Conservation (phyloP, 2,113 vertebrate genomes). For the Lagopus leucura region DNA sequence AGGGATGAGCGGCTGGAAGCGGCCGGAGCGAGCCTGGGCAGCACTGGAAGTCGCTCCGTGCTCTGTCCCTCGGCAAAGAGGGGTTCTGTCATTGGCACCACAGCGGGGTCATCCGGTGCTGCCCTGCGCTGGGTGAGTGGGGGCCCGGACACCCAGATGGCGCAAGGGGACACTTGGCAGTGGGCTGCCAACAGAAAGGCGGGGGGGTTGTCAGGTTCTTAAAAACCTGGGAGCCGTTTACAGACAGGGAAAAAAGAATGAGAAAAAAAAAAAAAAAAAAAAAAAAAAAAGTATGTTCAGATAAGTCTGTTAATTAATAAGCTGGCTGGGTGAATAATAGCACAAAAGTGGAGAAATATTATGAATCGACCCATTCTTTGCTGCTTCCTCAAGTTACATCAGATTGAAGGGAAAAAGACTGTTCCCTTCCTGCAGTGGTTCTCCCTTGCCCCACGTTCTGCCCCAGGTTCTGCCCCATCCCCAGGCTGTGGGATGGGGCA, state of each 20-base stretch:
- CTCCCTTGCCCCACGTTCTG: not conserved
- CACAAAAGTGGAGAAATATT: not conserved
- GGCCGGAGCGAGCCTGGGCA: not conserved
- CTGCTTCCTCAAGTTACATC: not conserved
- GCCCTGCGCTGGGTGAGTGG: not conserved
- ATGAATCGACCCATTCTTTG: not conserved
- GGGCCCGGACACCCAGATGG: not conserved
- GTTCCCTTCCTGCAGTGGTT: accelerated
- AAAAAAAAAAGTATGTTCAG: not conserved
- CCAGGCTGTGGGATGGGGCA: not conserved
- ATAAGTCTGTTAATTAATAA: not conserved
- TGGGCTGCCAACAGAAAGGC: accelerated
- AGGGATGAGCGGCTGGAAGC: not conserved
- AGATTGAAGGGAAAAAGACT: not conserved
- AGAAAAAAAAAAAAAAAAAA: not conserved
- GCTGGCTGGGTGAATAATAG: not conserved
- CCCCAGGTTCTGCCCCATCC: not conserved
- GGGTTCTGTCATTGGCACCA: not conserved
- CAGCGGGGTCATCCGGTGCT: not conserved
- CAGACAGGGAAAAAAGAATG: not conserved
- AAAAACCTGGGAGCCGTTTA: not conserved
- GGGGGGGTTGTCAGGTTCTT: not conserved
- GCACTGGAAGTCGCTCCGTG: not conserved
- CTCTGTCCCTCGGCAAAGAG: not conserved
- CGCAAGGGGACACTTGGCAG: not conserved